Conservation (phyloP, 2,888 invertebrate species). For the Cantharis rufa region DNA sequence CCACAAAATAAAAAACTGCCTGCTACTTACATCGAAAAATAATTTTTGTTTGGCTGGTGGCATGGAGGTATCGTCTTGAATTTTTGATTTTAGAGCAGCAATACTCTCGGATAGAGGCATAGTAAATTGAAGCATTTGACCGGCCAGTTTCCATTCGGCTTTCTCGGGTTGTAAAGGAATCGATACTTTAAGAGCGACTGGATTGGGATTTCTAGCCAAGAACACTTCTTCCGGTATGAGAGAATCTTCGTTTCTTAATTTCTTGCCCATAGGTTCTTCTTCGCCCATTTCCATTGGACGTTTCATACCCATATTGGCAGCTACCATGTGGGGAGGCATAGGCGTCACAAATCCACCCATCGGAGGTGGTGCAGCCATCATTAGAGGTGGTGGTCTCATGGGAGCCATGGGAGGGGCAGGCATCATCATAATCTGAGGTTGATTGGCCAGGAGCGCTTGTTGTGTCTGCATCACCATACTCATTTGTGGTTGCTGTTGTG, state of each 20-base stretch:
- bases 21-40: constrained; percentile 77
- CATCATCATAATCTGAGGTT: constrained; percentile 68
- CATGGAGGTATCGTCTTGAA: constrained; percentile 87
- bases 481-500: constrained; percentile 39
- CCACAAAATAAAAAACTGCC: neutral
- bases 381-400: constrained; percentile 60
- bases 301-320: constrained; percentile 56
- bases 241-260: constrained; percentile 88
- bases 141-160: constrained; percentile 93
- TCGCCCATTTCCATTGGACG: constrained; percentile 61
- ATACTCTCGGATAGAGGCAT: constrained; percentile 79
- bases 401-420: constrained; percentile 62
- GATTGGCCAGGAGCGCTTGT: constrained; percentile 57
- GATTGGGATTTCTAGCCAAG: constrained; percentile 70
- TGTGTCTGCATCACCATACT: constrained; percentile 51
- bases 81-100: constrained; percentile 83
- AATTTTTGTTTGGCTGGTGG: constrained; percentile 97
- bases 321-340: constrained; percentile 49
- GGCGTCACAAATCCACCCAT: constrained; percentile 57
- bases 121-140: constrained; percentile 80
- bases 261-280: constrained; percentile 87
- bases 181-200: constrained; percentile 79
- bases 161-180: constrained; percentile 87
- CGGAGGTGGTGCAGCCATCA: constrained; percentile 58
- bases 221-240: constrained; percentile 88